These are phyloP conservation scores for Belgica antarctica DNA, from an alignment of 2,888 invertebrate genomes.

Conservation along the genomic window DNA sequence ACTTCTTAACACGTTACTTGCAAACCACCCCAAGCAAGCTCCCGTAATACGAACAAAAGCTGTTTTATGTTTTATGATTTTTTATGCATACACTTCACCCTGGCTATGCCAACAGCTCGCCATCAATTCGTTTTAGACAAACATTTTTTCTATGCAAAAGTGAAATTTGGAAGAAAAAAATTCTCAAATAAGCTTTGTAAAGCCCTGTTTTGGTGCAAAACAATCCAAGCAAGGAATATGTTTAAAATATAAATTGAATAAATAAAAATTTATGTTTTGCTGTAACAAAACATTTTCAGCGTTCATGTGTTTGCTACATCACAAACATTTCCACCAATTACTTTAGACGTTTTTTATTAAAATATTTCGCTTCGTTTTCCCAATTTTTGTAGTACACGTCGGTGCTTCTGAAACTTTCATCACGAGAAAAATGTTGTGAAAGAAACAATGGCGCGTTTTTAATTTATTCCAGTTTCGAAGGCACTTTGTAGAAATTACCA, in stretches of 20 bases:
- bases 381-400: no score
- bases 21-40: background rate
- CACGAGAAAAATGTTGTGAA: background rate
- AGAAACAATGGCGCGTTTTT: slow-evolving; percentile 17
- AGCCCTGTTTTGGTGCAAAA: background rate
- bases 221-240: slow-evolving; percentile 30
- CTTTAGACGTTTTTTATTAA: slow-evolving; percentile 12
- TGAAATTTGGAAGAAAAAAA: background rate
- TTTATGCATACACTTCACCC: background rate
- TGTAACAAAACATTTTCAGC: background rate
- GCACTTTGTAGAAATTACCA: slow-evolving; percentile 22
- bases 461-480: slow-evolving; percentile 18
- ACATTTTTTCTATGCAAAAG: background rate
- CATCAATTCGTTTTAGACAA: background rate
- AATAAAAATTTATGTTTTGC: slow-evolving; percentile 39
- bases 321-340: slow-evolving; percentile 27
- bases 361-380: background rate
- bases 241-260: slow-evolving; percentile 37
- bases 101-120: background rate
- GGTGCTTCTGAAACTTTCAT: background rate
- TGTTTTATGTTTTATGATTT: slow-evolving; percentile 23
- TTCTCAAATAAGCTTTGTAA: no score
- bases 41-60: background rate
- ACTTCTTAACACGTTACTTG: no score
- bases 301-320: background rate